Conservation (phyloP, 2,113 vertebrate species). For the Scortum barcoo region DNA sequence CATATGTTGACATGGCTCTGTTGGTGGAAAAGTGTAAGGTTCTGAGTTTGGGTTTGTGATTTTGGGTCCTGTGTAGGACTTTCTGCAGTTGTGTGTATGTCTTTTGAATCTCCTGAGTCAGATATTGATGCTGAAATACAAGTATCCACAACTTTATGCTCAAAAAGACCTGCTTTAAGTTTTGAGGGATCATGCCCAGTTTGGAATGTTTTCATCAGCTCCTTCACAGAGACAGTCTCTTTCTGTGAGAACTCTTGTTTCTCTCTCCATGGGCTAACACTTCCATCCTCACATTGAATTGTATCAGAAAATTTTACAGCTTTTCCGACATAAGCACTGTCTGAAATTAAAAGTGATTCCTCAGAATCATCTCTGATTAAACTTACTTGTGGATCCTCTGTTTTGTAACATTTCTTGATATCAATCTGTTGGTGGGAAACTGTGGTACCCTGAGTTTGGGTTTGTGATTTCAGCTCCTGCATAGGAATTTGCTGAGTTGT, state of each 20-base stretch:
- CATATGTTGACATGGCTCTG: conserved; percentile 4
- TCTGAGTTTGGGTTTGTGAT: background rate
- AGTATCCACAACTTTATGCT: conserved; percentile 81
- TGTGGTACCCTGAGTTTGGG: no score
- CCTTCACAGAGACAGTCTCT: conserved; percentile 91
- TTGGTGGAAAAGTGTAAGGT: background rate
- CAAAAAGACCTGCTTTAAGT: conserved; percentile 87
- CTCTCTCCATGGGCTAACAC: conserved; percentile 73
- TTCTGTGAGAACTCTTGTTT: conserved; percentile 76
- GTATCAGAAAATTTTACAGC: conserved; percentile 50
- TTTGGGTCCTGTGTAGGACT: background rate
- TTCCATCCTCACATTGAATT: conserved; percentile 23
- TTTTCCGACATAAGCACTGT: conserved; percentile 39
- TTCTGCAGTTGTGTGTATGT: background rate
- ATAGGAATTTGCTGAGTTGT: no score
- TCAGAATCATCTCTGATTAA: no score
- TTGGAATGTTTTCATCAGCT: conserved; percentile 95
- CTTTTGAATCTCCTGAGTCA: conserved; percentile 37
- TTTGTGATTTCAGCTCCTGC: no score
- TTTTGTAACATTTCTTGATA: no score
- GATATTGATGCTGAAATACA: conserved; percentile 10
- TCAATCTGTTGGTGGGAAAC: no score
- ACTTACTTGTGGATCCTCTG: no score
- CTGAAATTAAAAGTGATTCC: background rate
- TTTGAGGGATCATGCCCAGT: conserved; percentile 90